Evolutionary conservation across 2,888 invertebrate species (phyloP), one percentile per base, ranked within the genome.

Genomic region (Ophion ellenae): DNA sequence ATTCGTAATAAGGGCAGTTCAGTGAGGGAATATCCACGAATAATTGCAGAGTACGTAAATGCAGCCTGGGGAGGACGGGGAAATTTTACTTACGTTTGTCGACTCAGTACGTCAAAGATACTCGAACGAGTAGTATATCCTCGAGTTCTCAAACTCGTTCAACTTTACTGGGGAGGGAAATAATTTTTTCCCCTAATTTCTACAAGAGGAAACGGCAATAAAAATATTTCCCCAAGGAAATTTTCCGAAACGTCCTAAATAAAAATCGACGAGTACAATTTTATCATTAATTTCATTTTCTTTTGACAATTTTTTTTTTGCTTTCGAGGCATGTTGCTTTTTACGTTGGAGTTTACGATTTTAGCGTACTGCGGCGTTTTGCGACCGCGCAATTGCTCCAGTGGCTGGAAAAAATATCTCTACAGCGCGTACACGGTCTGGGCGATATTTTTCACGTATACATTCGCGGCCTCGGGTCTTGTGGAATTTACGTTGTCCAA

Each of bases 361-460:
- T 24, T 61, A 24, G 20, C 20, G 24, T 61, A 4, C 24, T 84
- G 78, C 28, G 86, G 84, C 6, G n/a, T 81, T 2, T 86, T 73
- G 81, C 24, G 67, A 59, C 74, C 81, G 9, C 9, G 20, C 32
- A 36, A 53, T n/a, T 86, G 75, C 74, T 79, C 81, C 10, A 45
- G 53, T 11, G 84, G 79, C 28, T 84, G 81, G 84, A 86, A 79
- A 11, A 84, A 78, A 74, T 9, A 76, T 36, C 5, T 81, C 11
- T 86, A 86, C 79, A 67, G 7, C 7, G 63, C 20, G 57, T 84
- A 82, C 47, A 86, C 81, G 10, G 59, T 24, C 66, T 63, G 82
- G 10, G 14, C 73, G 14, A 78, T 78, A 32, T 61, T 63, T 40
- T 81, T 59, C 63, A 74, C 81, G 0, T 84, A 80, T 40, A 67